Evolutionary conservation across 2,888 invertebrate genomes (phyloP).

Genomic region (Sthenelais limicola): DNA sequence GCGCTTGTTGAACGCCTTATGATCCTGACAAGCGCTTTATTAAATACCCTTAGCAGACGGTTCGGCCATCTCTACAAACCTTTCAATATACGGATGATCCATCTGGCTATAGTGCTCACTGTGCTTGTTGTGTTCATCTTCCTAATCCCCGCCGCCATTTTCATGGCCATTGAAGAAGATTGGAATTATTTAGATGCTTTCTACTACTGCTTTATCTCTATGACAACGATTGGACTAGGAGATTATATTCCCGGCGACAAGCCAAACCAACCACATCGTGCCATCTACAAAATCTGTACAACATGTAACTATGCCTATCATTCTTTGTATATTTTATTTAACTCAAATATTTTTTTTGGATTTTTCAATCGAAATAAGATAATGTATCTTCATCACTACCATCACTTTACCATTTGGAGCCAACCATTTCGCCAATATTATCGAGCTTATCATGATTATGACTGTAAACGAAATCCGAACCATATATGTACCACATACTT

Average conservation of each 20-base stretch:
- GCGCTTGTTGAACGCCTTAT: slow-evolving; percentile 87
- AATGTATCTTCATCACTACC: too few relatives aligned
- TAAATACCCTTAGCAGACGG: slow-evolving; percentile 74
- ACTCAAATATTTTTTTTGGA: too few relatives aligned
- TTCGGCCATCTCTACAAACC: slow-evolving; percentile 65
- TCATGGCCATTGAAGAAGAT: slow-evolving; percentile 82
- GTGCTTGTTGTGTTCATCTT: slow-evolving; percentile 78
- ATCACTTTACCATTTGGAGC: too few relatives aligned
- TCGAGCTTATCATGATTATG: too few relatives aligned
- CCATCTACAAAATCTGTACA: slow-evolving; percentile 86
- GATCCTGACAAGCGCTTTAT: slow-evolving; percentile 81
- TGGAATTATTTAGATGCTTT: slow-evolving; percentile 91
- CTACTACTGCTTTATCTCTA: slow-evolving; percentile 92
- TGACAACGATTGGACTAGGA: slow-evolving; percentile 89
- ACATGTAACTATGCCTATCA: slow-evolving; percentile 79
- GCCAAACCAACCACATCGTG: slow-evolving; percentile 82
- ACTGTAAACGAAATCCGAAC: too few relatives aligned
- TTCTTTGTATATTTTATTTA: too few relatives aligned
- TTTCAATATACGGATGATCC: slow-evolving; percentile 80
- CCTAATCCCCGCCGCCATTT: slow-evolving; percentile 83
- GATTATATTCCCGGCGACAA: slow-evolving; percentile 91
- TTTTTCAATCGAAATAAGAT: too few relatives aligned
- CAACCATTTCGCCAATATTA: too few relatives aligned
- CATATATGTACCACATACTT: too few relatives aligned
- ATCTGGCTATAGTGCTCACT: slow-evolving; percentile 78